Base-by-base conservation (phyloP, 2,113 vertebrate genomes). In the Anseranas semipalmata region DNA sequence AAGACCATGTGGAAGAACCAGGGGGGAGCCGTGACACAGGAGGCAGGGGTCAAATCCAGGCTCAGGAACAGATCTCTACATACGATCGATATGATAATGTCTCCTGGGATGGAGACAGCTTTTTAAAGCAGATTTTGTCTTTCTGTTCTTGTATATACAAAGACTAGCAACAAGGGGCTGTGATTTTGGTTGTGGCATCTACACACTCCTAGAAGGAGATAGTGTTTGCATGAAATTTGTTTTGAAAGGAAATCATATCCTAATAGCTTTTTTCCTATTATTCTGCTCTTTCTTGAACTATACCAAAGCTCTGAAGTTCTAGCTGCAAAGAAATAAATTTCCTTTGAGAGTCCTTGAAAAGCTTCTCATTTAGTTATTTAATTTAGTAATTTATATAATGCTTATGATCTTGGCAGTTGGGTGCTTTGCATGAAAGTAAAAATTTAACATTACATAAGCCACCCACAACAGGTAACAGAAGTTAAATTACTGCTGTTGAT, bases 401-500 rank as follows among this genome's bases (percentile, higher is more conserved):
- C 80, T 83, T 90, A 86, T 85, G 59, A 79, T 95, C 80, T 94
- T 86, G 83, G 77, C 77, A 93, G 79, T 43, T 87, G 65, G 60
- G 76, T 63, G 58, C 58, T 92, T 90, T 82, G 82, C 41, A 85
- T 5, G 2, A 55, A 93, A 83, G 77, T 65, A 89, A 93, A 88
- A 94, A 81, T 55, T 80, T 87, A 73, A 60, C 33, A 59, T 95
- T 96, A 58, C 39, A 77, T 95, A 97, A 97, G 60, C 93, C 91
- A 85, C 83, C 93, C 95, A 97, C 92, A 92, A 93, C 73, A 97
- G 94, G 96, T 96, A 97, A 81, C 85, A 94, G 60, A 91, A 95
- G 82, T 89, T 93, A 85, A 93, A 92, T 93, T 78, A 77, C 83
- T 94, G 73, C 70, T 84, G 71, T 76, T 96, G 73, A 79, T 87